Conservation (phyloP, 2,888 invertebrate genomes). For the Geotrupes spiniger region DNA sequence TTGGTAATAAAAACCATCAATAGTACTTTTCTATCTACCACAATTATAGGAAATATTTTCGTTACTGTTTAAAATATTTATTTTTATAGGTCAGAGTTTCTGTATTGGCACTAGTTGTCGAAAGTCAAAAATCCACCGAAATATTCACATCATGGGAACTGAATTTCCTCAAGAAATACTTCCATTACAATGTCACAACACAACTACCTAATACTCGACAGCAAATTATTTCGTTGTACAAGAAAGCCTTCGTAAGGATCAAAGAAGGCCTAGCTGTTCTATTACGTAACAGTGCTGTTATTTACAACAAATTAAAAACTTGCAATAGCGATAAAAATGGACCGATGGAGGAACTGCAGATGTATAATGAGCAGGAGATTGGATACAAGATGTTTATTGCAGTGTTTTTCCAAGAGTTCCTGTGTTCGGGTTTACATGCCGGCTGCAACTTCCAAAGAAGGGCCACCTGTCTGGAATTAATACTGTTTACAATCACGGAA, state of each 20-base stretch:
- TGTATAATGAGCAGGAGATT: constrained; percentile 16
- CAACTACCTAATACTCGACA: constrained; percentile 68
- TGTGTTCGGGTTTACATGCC: constrained; percentile 31
- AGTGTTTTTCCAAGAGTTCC: constrained; percentile 23
- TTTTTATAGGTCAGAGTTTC: constrained; percentile 63
- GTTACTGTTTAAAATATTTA: no score
- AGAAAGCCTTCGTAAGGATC: constrained; percentile 63
- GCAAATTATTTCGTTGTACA: constrained; percentile 64
- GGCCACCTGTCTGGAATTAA: constrained; percentile 37
- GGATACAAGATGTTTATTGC: constrained; percentile 30
- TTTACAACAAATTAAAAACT: constrained; percentile 22
- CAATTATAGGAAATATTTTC: no score
- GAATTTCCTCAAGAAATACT: constrained; percentile 58
- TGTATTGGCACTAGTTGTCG: constrained; percentile 67
- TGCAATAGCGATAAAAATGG: constrained; percentile 11
- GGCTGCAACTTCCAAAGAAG: constrained; percentile 41
- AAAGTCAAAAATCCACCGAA: constrained; percentile 73
- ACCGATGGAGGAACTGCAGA: constrained; percentile 6
- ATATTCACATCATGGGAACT: constrained; percentile 61
- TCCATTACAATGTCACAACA: constrained; percentile 67
- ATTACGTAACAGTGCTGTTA: constrained; percentile 24
- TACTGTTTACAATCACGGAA: constrained; percentile 36
- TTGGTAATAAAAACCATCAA: no score
- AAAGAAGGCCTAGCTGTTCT: constrained; percentile 50
- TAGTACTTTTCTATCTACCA: no score